Base-by-base conservation (phyloP, 2,888 invertebrate species). In the Trichacis sp. region DNA sequence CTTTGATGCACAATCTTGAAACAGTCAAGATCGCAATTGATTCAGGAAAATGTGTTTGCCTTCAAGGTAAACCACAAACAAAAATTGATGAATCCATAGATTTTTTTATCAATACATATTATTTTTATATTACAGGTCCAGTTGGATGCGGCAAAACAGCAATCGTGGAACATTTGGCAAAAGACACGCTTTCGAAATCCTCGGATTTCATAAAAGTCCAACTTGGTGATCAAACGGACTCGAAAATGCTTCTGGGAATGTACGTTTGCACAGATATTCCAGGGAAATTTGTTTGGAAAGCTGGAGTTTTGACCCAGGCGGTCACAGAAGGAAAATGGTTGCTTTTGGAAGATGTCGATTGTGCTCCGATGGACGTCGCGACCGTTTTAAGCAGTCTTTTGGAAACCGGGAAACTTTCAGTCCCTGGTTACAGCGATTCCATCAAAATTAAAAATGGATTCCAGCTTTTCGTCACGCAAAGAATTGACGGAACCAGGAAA, bases 281-380 rank as follows among this genome's bases (percentile, higher is more conserved):
- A 0, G 99, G 99, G 11, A 96, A 99, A 85, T 99, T 99, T 86
- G 86, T 96, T 15, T 99, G 98, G 98, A 90, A 94, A 73, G 93
- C 97, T 1, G 98, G 98, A n/a, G 92, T 96, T 49, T 85, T 98
- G 54, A 96, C 97, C 2, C 80, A 92, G 89, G 95, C 95, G 49
- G 93, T 95, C 3, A 87, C 90, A 77, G 88, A 91, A 76, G 96
- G 96, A 0, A 89, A 92, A 77, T 98, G 98, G 97, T 84, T 99
- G 19, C 86, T 99, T 1, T 85, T 99, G 64, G 98, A 99, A 87
- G 99, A 99, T 81, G 91, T 99, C 47, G 98, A 99, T 82, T 91
- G 92, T 64, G 98, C 97, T 1, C 94, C 96, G 1, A 89, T 94
- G 78, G 99, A 99, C 83, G 95, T 98, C 0, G 91, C 95, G 0